Percentiles rank a stretch among this genome's conserved stretches.
phyloP scores from a whole-genome alignment of 1,140 invertebrate genomes.

The Mylabris phalerata region DNA sequence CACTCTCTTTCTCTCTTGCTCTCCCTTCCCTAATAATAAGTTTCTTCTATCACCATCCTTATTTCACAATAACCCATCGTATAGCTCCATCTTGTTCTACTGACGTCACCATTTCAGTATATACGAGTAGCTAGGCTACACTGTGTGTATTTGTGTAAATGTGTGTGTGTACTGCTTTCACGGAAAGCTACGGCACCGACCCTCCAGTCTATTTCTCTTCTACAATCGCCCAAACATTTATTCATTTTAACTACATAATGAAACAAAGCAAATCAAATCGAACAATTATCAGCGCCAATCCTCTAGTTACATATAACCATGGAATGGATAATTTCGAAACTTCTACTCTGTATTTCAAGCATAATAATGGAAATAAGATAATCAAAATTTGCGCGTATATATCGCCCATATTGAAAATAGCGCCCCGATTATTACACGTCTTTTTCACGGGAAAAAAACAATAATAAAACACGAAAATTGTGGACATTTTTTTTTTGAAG shows the following conservation, averaged over 20 bases:
- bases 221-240: constrained; percentile 33
- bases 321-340: constrained; percentile 46
- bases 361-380: constrained; percentile 46
- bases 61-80: constrained; percentile 9
- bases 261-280: constrained; percentile 36
- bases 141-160: constrained; percentile 3
- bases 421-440: too few species aligned
- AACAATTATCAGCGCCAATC: constrained; percentile 27
- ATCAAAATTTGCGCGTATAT: constrained; percentile 41
- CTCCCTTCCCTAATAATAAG: constrained; percentile 37
- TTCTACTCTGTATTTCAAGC: constrained; percentile 45
- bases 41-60: constrained; percentile 33
- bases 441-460: not conserved
- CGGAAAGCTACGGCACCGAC: constrained; percentile 42
- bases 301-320: constrained; percentile 45
- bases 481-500: too few species aligned
- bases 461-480: too few species aligned
- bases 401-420: not conserved
- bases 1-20: constrained; percentile 11
- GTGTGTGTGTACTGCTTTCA: constrained; percentile 39
- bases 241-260: constrained; percentile 16
- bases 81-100: constrained; percentile 24
- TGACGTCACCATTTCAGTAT: constrained; percentile 41
- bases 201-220: constrained; percentile 43
- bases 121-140: constrained; percentile 39